These are phyloP conservation scores for Pseudotriccus pelzelni DNA, from an alignment of 2,797 vertebrate species.

Conservation along the genomic window DNA sequence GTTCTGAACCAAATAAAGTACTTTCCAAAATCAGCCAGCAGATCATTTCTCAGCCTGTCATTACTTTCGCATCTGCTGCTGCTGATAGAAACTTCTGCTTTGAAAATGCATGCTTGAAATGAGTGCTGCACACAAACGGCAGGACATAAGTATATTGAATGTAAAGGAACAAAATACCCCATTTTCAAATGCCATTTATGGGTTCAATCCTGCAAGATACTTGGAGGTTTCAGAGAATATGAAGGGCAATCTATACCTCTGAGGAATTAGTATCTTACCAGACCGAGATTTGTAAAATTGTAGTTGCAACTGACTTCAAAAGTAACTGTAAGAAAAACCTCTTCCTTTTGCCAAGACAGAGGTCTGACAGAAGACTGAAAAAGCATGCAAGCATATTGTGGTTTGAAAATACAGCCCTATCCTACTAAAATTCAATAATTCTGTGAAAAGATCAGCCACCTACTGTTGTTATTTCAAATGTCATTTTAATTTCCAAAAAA, in stretches of 20 bases:
- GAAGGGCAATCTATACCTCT: not conserved
- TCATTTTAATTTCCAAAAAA: not conserved
- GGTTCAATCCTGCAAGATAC: not conserved
- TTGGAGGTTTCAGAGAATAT: not conserved
- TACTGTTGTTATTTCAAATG: not conserved
- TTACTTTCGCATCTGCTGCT: slow-evolving; percentile 39
- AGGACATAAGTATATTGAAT: not conserved
- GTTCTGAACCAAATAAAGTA: slow-evolving; percentile 9
- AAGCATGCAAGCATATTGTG: not conserved
- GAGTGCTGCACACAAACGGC: not conserved
- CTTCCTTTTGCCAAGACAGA: not conserved
- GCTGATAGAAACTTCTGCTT: not conserved
- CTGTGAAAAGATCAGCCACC: not conserved
- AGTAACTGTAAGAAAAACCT: not conserved
- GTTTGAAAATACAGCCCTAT: not conserved
- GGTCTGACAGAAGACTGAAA: not conserved
- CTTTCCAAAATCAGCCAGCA: slow-evolving; percentile 40
- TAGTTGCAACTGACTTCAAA: not conserved
- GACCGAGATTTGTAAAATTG: not conserved
- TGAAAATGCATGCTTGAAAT: not conserved
- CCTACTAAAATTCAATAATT: not conserved
- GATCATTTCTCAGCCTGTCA: slow-evolving; percentile 18
- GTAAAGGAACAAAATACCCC: not conserved
- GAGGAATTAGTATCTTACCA: not conserved
- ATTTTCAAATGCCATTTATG: not conserved